Percentiles rank a stretch among this genome's conserved stretches.
Conservation (phyloP, 2,113 vertebrate species). For the Piaya cayana region DNA sequence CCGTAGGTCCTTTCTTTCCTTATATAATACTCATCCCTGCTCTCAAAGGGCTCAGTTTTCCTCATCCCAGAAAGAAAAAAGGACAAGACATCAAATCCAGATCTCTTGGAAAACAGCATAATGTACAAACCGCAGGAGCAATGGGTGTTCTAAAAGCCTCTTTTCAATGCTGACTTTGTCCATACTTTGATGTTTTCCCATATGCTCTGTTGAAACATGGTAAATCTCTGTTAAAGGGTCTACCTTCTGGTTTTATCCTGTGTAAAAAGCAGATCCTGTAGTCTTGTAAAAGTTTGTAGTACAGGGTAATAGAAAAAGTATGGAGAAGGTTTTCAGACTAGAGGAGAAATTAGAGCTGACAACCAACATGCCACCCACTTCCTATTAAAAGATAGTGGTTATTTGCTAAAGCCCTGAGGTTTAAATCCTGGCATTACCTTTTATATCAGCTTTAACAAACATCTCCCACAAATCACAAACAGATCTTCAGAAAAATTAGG, state of each 20-base stretch:
- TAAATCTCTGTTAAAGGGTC: background rate
- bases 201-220: background rate
- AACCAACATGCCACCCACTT: slow-evolving; percentile 68
- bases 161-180: slow-evolving; percentile 15
- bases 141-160: slow-evolving; percentile 15
- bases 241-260: slow-evolving; percentile 33
- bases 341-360: slow-evolving; percentile 70
- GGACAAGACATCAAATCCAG: slow-evolving; percentile 67
- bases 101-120: slow-evolving; percentile 44
- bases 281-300: slow-evolving; percentile 9
- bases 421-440: slow-evolving; percentile 65
- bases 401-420: slow-evolving; percentile 63
- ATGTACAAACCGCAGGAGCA: slow-evolving; percentile 52
- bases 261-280: background rate
- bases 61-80: slow-evolving; percentile 8
- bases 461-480: slow-evolving; percentile 62
- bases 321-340: slow-evolving; percentile 42
- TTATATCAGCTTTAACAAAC: slow-evolving; percentile 60
- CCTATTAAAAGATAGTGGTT: slow-evolving; percentile 67
- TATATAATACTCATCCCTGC: background rate
- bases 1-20: slow-evolving; percentile 24
- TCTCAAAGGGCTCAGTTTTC: background rate
- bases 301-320: slow-evolving; percentile 63
- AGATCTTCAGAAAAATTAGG: slow-evolving; percentile 58
- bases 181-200: slow-evolving; percentile 14